Base-by-base conservation (phyloP, 2,888 invertebrate species). In the Heliconius ethilla region DNA sequence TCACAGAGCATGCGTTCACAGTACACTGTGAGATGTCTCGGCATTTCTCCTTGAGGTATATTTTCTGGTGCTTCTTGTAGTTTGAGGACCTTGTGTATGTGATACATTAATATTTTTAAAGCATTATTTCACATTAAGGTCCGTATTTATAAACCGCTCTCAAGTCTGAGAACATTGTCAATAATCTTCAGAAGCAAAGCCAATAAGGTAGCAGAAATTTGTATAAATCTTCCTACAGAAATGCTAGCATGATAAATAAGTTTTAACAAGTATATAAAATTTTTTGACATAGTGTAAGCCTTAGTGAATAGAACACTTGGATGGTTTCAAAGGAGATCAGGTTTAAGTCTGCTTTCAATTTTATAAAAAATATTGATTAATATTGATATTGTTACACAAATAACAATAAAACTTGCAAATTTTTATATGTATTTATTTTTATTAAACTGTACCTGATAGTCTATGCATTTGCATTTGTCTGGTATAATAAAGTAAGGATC, bases 401-500 rank as follows among this genome's bases (percentile, higher is more conserved):
- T 10, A 55, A 55, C 55, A 10, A 1, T 55, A 55, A 55, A 51
- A 22, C 6, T 29, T 51, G 55, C 11, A 22, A 18, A 4, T 11
- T 70, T 18, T 11, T 51, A 29, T 27, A 70, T 70, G 45, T 51
- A 70, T 29, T 22, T 55, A 27, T 27, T 29, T 29, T 29, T 29
- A 29, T n/a, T 70, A 25, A 65, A 62, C 33, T 22, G 25, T 90
- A 94, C 95, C 96, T 99, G 99, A 89, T 98, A 99, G 92, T 99
- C 99, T 37, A 99, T 98, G 90, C 99, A 99, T 83, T 96, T 96
- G 91, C 99, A 99, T 91, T 99, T 99, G 89, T 99, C 99, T 25
- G 99, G 99, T 91, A 99, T 96, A 81, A 99, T 99, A 90, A 98
- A 99, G 90, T 98, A 99, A 2, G 99, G 99, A 93, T 99, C 99